phyloP scores from a whole-genome alignment of 2,888 invertebrate species.

The Candidula unifasciata region DNA sequence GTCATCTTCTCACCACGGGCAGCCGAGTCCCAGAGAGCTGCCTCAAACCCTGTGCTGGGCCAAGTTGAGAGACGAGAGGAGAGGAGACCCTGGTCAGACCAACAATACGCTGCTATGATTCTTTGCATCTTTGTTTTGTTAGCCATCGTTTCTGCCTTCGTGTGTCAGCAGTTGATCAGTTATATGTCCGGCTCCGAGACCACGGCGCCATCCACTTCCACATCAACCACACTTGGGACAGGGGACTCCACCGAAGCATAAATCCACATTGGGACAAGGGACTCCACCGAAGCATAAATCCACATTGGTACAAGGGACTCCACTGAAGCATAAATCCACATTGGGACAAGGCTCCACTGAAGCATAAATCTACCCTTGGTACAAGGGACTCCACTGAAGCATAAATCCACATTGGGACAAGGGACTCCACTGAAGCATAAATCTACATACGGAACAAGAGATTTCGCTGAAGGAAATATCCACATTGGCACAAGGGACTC shows the following conservation, averaged over 20 bases:
- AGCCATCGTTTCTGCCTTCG: constrained; percentile 83
- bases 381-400: neutral
- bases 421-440: neutral
- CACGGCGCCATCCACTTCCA: constrained; percentile 1
- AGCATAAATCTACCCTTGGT: no score
- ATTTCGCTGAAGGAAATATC: neutral
- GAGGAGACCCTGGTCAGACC: constrained; percentile 79
- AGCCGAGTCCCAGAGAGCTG: constrained; percentile 64
- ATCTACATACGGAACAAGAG: neutral
- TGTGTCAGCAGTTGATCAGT: constrained; percentile 79
- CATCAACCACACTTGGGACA: neutral
- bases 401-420: neutral
- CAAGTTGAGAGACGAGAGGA: constrained; percentile 50
- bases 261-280: neutral
- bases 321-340: neutral
- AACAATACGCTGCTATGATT: constrained; percentile 83
- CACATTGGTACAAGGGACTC: neutral
- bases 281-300: neutral
- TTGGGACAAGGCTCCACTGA: no score
- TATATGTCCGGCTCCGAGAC: constrained; percentile 40
- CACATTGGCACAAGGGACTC: no score
- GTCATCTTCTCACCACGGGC: constrained; percentile 81
- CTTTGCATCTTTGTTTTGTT: constrained; percentile 82
- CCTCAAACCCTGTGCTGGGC: constrained; percentile 35
- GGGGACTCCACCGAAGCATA: neutral